Conservation (phyloP, 2,113 vertebrate genomes). For the Carlito syrichta region DNA sequence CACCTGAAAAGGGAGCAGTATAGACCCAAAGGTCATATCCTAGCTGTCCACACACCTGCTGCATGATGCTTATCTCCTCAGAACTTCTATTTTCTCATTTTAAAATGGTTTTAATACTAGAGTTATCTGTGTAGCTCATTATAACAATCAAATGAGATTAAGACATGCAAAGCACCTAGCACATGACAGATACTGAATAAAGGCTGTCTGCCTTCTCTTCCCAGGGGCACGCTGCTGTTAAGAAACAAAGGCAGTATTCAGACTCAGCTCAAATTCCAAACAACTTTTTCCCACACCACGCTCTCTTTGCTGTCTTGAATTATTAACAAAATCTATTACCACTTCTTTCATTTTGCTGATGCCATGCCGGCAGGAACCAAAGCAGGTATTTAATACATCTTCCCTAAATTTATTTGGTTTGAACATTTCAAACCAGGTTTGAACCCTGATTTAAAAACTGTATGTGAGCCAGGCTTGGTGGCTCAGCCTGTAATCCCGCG, state of each 20-base stretch:
- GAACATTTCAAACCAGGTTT: background rate
- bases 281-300: background rate
- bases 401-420: background rate
- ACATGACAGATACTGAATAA: background rate
- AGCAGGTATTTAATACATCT: background rate
- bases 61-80: background rate
- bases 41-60: background rate
- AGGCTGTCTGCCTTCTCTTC: background rate
- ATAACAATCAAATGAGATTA: background rate
- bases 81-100: background rate
- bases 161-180: background rate
- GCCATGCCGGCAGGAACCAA: background rate
- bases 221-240: background rate
- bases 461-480: too few species aligned
- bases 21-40: background rate
- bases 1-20: background rate
- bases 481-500: too few species aligned
- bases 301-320: background rate
- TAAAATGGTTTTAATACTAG: background rate
- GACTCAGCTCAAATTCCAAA: background rate
- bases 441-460: background rate
- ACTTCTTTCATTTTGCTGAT: background rate
- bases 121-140: background rate
- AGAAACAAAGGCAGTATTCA: background rate
- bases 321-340: background rate